These are phyloP conservation scores for Marmota monax DNA, from an alignment of 2,113 vertebrate species.

Conservation along the genomic window DNA sequence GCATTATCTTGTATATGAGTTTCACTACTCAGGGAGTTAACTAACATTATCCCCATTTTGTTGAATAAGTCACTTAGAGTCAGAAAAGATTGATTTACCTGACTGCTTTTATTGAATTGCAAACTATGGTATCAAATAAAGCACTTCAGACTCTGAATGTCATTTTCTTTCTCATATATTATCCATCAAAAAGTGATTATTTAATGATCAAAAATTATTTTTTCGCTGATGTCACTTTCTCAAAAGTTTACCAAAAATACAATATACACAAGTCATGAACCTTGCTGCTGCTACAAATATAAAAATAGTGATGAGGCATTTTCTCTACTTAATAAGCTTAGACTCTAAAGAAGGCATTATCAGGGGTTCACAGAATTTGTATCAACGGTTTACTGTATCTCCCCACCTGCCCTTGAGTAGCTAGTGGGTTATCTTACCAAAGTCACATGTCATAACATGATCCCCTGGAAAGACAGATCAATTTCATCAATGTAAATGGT, in stretches of 20 bases:
- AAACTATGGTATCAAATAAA: not conserved
- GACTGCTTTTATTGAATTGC: not conserved
- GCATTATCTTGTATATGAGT: not conserved
- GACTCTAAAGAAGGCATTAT: not conserved
- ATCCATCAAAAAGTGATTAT: not conserved
- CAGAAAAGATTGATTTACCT: not conserved
- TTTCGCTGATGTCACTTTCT: not conserved
- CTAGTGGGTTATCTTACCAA: not conserved
- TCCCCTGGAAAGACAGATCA: not conserved
- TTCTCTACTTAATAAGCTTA: not conserved
- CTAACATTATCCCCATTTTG: not conserved
- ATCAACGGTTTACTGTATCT: not conserved
- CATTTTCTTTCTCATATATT: not conserved
- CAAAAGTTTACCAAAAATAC: not conserved
- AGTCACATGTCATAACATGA: not conserved
- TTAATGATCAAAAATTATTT: not conserved
- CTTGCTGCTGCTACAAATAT: not conserved
- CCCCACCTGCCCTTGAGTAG: fast-evolving
- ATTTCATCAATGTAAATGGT: not conserved
- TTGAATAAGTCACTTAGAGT: not conserved
- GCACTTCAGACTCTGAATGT: not conserved
- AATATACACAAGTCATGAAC: not conserved
- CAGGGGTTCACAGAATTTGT: not conserved
- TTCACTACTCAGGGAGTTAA: not conserved
- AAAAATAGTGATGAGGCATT: not conserved